Conservation (phyloP, 2,888 invertebrate genomes). For the Penaeus monodon region DNA sequence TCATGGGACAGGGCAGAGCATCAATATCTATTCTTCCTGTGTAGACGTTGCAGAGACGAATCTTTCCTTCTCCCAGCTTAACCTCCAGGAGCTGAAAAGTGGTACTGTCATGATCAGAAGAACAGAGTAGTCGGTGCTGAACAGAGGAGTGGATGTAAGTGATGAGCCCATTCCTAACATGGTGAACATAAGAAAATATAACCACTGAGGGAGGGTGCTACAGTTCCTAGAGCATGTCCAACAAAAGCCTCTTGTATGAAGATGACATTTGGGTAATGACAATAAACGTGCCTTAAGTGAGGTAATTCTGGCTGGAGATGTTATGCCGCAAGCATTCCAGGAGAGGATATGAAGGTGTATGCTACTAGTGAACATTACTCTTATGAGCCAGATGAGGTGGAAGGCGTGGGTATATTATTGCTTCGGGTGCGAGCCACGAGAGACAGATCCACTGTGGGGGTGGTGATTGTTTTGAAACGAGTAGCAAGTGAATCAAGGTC, state of each 20-base stretch:
- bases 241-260: background rate
- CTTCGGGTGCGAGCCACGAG: too few species aligned
- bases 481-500: too few species aligned
- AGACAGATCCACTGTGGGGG: too few species aligned
- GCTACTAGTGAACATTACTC: background rate
- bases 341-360: background rate
- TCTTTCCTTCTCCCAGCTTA: background rate
- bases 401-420: too few species aligned
- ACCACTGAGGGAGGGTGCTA: background rate
- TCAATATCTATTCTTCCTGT: background rate
- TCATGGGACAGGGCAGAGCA: background rate
- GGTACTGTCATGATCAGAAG: background rate
- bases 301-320: background rate
- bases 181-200: constrained; percentile 7
- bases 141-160: constrained; percentile 12
- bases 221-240: background rate
- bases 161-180: background rate
- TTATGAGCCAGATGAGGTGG: too few species aligned
- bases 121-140: background rate
- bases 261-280: background rate
- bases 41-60: background rate
- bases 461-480: too few species aligned
- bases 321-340: background rate
- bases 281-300: background rate
- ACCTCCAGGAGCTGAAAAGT: constrained; percentile 4